Evolutionary conservation across 2,113 vertebrate genomes (phyloP), one percentile per base, ranked within the genome.

Genomic region (Sapajus apella): DNA sequence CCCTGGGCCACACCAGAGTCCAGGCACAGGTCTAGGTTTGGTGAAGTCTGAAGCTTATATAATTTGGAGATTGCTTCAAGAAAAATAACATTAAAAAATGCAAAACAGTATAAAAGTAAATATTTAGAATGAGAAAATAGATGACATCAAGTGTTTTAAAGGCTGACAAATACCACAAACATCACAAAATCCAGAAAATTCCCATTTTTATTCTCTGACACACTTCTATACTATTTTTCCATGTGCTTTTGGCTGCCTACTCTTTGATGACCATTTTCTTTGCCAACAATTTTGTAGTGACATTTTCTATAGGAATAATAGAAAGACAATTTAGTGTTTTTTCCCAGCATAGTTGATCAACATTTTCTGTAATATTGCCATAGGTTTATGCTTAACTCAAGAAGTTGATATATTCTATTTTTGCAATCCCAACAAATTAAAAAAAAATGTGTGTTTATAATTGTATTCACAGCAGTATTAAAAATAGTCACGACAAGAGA

Each of bases 111-210:
- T 81, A 84, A 47, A 87, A 77, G 47, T 83, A 66, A 83, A 52
- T 45, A 82, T 64, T 52, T 58, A 68, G 47, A 76, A 68, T 83
- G 52, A 94, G 30, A 95, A 95, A 87, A 92, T 25, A 90, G 56
- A 82, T 55, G 25, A 66, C 21, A 87, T 72, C 52, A 73, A 97
- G 37, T 91, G 66, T 70, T 88, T 95, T 94, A 82, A 92, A 87
- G 68, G 37, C 61, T 32, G 21, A 30, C 5, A 47, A 64, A 81
- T 70, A 79, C 43, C 45, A 52, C 17, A 93, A 79, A 50, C 5
- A 47, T 11, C 45, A 84, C 30, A 88, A 75, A 77, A 75, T 35
- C 35, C 27, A 81, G 80, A 73, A 58, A 87, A 76, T 47, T 70
- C 52, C 30, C 6, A 35, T 85, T 87, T 93, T 68, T 40, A 35